Base-by-base conservation (phyloP, 2,797 vertebrate genomes). In the Syngnathus rostellatus region DNA sequence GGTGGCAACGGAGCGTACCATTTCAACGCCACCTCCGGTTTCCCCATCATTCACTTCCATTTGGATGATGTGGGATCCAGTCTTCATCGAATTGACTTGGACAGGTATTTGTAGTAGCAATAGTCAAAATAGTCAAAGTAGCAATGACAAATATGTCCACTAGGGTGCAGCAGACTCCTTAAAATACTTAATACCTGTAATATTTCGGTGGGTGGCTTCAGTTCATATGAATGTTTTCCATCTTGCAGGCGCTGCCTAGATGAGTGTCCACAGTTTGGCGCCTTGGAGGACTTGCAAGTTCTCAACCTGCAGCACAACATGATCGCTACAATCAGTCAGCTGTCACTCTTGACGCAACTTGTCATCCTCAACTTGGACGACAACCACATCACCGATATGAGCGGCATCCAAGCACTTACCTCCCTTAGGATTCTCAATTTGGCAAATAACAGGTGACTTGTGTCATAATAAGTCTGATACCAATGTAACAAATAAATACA, bases 301-400 rank as follows among this genome's bases (percentile, higher is more conserved):
- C 81, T 99, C 74, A 97, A 93, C 85, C 92, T 99, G 67, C 95
- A 98, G 62, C 94, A 98, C 80, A 99, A 98, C 85, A 90, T 83
- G 63, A 94, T 99, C 85, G 92, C 90, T 65, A 89, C 74, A 65
- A 93, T 98, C 73, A 93, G 93, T 72, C 91, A 94, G 83, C 81
- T 98, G 76, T 92, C 93, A 65, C 90, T 92, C 71, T 84, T 98
- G 51, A 93, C 89, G n/a, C 88, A 88, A 39, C 93, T 99, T 45
- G 88, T 94, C 80, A 91, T 95, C 82, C 87, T 99, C 68, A 94
- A 98, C 86, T 87, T 99, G 65, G 92, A 93, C 65, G 93, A 96
- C 86, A 99, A 99, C 78, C 90, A 89, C 61, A 89, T 99, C 77
- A 89, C 88, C 69, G 94, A 98, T 77, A 96, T 98, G 87, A 91